These are phyloP conservation scores for Grammomys dolichurus DNA, from an alignment of 2,113 vertebrate genomes.

Conservation along the genomic window DNA sequence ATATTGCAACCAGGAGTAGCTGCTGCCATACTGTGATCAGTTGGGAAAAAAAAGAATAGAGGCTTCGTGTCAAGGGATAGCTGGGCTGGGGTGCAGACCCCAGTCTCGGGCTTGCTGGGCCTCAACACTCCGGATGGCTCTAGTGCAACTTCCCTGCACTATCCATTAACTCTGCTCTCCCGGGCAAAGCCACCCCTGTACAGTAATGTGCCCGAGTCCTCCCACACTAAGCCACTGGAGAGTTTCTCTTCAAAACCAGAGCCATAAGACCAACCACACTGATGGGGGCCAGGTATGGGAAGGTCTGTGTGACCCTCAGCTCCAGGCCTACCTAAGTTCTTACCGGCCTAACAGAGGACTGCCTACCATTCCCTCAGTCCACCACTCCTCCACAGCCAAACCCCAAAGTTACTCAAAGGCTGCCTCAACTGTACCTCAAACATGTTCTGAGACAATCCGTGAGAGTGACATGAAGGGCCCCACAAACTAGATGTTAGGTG, in stretches of 20 bases:
- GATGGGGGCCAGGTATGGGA: not conserved
- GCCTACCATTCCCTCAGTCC: too few species aligned
- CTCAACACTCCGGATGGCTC: not conserved
- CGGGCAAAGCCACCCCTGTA: not conserved
- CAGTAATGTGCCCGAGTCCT: not conserved
- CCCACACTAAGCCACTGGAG: not conserved
- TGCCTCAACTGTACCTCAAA: not conserved
- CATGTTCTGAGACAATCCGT: not conserved
- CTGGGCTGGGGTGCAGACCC: not conserved
- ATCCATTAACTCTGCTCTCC: not conserved
- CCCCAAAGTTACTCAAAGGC: not conserved
- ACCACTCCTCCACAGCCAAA: not conserved
- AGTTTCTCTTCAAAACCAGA: not conserved
- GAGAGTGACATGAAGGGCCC: not conserved
- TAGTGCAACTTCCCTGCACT: rapidly evolving
- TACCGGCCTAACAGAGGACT: not conserved
- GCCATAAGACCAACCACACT: not conserved
- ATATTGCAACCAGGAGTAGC: not conserved
- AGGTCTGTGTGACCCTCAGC: too few species aligned
- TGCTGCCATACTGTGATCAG: not conserved
- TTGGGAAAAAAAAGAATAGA: not conserved
- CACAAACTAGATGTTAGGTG: not conserved
- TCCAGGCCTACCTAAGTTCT: not conserved
- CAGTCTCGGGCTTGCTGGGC: not conserved
- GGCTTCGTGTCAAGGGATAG: not conserved